Percentiles rank a stretch among this genome's conserved stretches.
These are phyloP conservation scores for Lates calcarifer DNA, from an alignment of 2,113 vertebrate species.

Conservation along the genomic window DNA sequence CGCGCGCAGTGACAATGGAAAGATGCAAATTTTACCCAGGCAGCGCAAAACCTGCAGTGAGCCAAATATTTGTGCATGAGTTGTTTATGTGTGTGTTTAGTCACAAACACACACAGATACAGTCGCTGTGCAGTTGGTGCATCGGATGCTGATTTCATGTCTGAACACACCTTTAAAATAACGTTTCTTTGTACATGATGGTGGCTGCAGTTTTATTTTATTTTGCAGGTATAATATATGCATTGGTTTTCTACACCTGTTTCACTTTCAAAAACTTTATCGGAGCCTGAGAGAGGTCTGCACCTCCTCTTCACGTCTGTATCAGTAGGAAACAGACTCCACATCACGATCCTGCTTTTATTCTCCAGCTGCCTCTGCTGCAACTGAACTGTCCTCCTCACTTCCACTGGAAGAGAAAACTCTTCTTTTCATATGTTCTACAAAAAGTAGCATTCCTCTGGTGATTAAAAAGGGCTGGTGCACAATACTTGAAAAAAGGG, in stretches of 20 bases:
- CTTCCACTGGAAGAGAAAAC: constrained; percentile 13
- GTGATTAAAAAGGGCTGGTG: constrained; percentile 17
- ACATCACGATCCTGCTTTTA: not conserved
- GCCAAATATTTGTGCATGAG: no score
- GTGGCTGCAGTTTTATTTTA: constrained; percentile 11
- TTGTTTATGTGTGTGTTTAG: no score
- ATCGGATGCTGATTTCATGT: not conserved
- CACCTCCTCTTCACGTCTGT: not conserved
- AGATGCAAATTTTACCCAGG: no score
- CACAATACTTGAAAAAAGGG: constrained; percentile 25
- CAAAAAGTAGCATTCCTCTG: constrained; percentile 18
- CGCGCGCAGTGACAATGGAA: no score
- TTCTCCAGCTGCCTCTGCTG: constrained; percentile 21
- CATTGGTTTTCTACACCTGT: not conserved
- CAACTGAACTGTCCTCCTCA: not conserved
- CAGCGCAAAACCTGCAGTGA: no score
- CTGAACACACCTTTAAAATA: not conserved
- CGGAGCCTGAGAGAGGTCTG: not conserved
- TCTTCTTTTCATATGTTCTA: not conserved
- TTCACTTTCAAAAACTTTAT: not conserved
- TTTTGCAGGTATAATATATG: not conserved
- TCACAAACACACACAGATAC: not conserved
- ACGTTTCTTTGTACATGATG: constrained; percentile 4
- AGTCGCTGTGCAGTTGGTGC: not conserved
- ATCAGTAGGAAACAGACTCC: not conserved